A percentile compares a stretch with the other conserved stretches of the same genome.
Evolutionary conservation across 1,140 invertebrate species (phyloP).

Genomic region (Harlomillsia oculata): DNA sequence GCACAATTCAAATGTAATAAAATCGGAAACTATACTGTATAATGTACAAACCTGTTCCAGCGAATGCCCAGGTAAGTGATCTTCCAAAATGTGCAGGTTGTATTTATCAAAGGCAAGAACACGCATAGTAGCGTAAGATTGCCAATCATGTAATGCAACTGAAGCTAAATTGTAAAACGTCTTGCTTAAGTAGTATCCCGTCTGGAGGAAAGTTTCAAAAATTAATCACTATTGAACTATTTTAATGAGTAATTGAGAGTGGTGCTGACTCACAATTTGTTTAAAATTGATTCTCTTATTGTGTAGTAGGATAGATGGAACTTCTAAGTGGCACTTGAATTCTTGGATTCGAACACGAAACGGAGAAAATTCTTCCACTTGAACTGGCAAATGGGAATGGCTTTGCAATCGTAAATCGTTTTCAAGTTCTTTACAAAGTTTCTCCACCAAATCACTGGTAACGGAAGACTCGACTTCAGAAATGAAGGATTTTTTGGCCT

Average conservation of each 20-base stretch:
- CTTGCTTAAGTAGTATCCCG: slow-evolving; percentile 85
- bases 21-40: neutral
- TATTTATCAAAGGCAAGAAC: slow-evolving; percentile 80
- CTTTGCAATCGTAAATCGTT: slow-evolving; percentile 80
- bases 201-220: slow-evolving; percentile 39
- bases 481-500: slow-evolving; percentile 17
- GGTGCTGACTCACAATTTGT: slow-evolving; percentile 25
- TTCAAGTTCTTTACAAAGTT: slow-evolving; percentile 76
- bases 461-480: slow-evolving; percentile 28
- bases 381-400: slow-evolving; percentile 75
- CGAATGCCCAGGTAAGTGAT: slow-evolving; percentile 90
- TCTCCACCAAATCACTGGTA: slow-evolving; percentile 51
- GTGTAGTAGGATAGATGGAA: slow-evolving; percentile 45
- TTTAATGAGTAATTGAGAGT: neutral
- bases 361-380: slow-evolving; percentile 57
- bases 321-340: slow-evolving; percentile 46
- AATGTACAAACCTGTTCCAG: slow-evolving; percentile 71
- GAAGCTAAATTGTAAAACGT: slow-evolving; percentile 97
- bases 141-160: slow-evolving; percentile 94
- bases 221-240: neutral
- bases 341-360: slow-evolving; percentile 52
- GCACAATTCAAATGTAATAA: neutral
- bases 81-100: slow-evolving; percentile 68
- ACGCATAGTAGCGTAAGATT: slow-evolving; percentile 93
- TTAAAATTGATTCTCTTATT: slow-evolving; percentile 39